Conservation (phyloP, 2,113 vertebrate species). For the Syngnathoides biaculeatus region DNA sequence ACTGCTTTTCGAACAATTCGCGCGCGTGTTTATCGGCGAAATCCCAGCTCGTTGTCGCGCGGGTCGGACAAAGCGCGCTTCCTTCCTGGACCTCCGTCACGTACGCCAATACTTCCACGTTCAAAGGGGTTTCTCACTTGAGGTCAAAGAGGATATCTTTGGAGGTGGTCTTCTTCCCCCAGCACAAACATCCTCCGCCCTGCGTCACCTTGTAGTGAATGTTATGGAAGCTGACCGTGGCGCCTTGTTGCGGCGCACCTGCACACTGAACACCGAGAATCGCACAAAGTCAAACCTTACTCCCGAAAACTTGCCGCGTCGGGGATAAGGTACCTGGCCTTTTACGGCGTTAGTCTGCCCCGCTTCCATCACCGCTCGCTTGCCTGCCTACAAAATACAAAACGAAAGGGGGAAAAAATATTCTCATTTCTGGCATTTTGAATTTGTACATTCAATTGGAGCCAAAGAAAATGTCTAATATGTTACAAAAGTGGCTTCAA, state of each 20-base stretch:
- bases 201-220: constrained; percentile 62
- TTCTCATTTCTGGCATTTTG: too few species aligned
- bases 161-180: constrained; percentile 44
- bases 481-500: neutral
- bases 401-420: too few species aligned
- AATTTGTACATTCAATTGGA: neutral
- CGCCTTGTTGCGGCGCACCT: constrained; percentile 3
- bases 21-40: constrained; percentile 17
- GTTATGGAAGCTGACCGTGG: constrained; percentile 69
- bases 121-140: constrained; percentile 60
- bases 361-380: neutral
- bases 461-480: too few species aligned
- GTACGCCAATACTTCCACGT: constrained; percentile 24
- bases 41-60: neutral
- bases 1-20: neutral
- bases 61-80: neutral
- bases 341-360: neutral
- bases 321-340: neutral
- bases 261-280: constrained; percentile 14
- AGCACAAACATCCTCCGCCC: constrained; percentile 38
- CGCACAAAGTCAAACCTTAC: neutral
- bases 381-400: neutral
- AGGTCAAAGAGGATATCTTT: constrained; percentile 72
- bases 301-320: neutral
- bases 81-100: constrained; percentile 15